Evolutionary conservation across 2,888 invertebrate genomes (phyloP).

Genomic region (Junonia oenone): DNA sequence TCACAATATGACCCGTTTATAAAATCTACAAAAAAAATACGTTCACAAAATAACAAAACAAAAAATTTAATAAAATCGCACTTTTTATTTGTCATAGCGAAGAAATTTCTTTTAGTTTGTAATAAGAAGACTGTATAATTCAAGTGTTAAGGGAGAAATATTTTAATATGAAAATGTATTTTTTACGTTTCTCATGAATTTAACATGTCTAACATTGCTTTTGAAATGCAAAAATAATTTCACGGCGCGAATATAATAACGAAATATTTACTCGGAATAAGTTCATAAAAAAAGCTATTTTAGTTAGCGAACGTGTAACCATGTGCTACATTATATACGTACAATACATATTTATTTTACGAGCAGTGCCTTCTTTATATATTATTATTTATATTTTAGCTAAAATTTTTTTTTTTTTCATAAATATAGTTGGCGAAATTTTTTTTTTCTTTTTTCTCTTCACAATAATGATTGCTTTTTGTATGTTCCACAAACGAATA

Average conservation of each 20-base stretch:
- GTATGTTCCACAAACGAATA: neutral
- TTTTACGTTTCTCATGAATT: slow-evolving; percentile 9
- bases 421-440: neutral
- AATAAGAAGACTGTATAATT: slow-evolving; percentile 15
- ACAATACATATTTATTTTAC: neutral
- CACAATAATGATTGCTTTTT: no score
- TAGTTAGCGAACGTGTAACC: neutral
- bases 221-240: slow-evolving; percentile 4
- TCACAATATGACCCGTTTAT: no score
- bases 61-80: slow-evolving; percentile 6
- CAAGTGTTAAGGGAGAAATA: slow-evolving; percentile 3
- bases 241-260: neutral
- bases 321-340: neutral
- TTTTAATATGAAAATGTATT: slow-evolving; percentile 9
- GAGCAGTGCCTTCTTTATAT: neutral
- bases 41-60: neutral
- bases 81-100: slow-evolving; percentile 7
- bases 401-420: neutral
- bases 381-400: no score
- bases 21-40: neutral
- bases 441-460: neutral
- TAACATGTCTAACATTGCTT: slow-evolving; percentile 2
- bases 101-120: slow-evolving; percentile 10
- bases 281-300: neutral
- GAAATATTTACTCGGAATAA: neutral